Evolutionary conservation across 2,797 vertebrate species (phyloP).

Genomic region (Monodelphis domestica): DNA sequence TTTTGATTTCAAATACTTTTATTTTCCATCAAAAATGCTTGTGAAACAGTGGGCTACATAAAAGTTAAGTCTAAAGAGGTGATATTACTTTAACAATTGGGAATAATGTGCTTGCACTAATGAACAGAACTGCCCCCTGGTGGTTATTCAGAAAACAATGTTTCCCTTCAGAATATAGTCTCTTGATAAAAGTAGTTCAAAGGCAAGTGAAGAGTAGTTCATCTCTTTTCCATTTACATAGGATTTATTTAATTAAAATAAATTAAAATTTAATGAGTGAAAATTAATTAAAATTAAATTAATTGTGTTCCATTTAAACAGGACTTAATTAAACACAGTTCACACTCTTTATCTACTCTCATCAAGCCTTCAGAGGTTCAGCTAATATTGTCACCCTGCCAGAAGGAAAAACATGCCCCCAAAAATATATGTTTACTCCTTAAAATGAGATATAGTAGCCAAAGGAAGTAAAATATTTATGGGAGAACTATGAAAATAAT

Average conservation of each 20-base stretch:
- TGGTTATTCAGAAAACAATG: constrained; percentile 25
- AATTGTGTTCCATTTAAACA: constrained; percentile 13
- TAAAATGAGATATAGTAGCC: constrained; percentile 3
- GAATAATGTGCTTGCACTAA: not conserved
- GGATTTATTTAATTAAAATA: not conserved
- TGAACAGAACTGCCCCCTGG: not conserved
- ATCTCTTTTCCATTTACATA: not conserved
- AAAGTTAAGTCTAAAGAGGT: not conserved
- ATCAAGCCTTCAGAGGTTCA: not conserved
- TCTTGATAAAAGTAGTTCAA: constrained; percentile 23
- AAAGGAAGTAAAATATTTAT: not conserved
- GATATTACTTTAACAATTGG: not conserved
- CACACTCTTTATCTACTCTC: not conserved
- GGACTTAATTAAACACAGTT: constrained; percentile 54
- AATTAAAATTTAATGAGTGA: not conserved
- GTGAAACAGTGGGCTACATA: not conserved
- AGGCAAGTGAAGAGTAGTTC: constrained; percentile 33
- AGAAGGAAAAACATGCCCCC: constrained; percentile 28
- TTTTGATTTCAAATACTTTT: not conserved
- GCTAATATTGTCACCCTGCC: constrained; percentile 7
- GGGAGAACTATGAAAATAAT: not conserved
- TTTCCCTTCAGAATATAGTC: not conserved
- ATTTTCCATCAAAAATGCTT: not conserved
- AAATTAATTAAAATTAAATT: constrained; percentile 9
- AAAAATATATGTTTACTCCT: not conserved